phyloP scores from a whole-genome alignment of 2,797 vertebrate genomes.

The Xyrichtys novacula region DNA sequence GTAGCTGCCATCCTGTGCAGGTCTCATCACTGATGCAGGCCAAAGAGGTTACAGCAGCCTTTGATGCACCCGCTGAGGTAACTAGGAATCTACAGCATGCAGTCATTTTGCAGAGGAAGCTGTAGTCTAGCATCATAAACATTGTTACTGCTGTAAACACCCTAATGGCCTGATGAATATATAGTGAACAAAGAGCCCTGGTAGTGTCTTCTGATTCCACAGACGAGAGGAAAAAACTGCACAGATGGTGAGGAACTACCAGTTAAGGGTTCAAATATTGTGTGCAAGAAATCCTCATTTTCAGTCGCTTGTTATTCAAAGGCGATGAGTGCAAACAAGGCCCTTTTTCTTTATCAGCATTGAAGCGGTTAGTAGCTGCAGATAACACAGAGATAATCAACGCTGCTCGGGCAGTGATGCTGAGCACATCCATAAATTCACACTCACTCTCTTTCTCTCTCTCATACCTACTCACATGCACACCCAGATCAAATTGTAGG shows the following conservation, averaged over 20 bases:
- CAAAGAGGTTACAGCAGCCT: slow-evolving; percentile 49
- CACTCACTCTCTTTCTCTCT: neutral
- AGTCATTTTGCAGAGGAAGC: slow-evolving; percentile 26
- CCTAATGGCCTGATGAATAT: slow-evolving; percentile 48
- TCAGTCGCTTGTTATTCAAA: slow-evolving; percentile 53
- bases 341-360: slow-evolving; percentile 40
- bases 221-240: slow-evolving; percentile 33
- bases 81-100: slow-evolving; percentile 25
- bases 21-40: slow-evolving; percentile 44
- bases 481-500: slow-evolving; percentile 47
- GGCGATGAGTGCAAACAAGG: slow-evolving; percentile 32
- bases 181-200: slow-evolving; percentile 34
- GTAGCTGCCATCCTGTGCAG: slow-evolving; percentile 35
- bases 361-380: slow-evolving; percentile 48
- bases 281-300: slow-evolving; percentile 44
- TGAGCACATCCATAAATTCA: slow-evolving; percentile 29
- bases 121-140: slow-evolving; percentile 32
- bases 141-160: slow-evolving; percentile 43
- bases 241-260: slow-evolving; percentile 1
- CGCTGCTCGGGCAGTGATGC: slow-evolving; percentile 33
- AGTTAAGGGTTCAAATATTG: slow-evolving; percentile 1
- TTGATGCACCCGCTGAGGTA: slow-evolving; percentile 24
- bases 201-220: slow-evolving; percentile 6
- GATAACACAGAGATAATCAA: slow-evolving; percentile 60
- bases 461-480: neutral